These are phyloP conservation scores for Morpho deidamia DNA, from an alignment of 2,888 invertebrate genomes.

Conservation along the genomic window DNA sequence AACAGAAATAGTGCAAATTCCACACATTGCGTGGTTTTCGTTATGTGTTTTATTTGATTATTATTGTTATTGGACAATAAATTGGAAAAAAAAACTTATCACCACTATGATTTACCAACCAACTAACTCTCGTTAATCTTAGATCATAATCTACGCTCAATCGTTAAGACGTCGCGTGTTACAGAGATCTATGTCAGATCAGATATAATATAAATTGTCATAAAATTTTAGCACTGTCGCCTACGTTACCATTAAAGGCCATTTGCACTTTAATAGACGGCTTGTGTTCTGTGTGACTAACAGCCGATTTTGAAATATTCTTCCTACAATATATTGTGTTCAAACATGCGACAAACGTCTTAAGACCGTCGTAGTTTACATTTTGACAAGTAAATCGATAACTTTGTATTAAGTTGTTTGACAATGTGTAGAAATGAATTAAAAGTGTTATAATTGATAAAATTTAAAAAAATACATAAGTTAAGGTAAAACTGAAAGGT, in stretches of 20 bases:
- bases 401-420: too few species aligned
- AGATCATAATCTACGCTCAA: neutral
- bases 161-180: constrained; percentile 13
- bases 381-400: too few species aligned
- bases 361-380: neutral
- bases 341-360: constrained; percentile 2
- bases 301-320: constrained; percentile 32
- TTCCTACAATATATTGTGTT: constrained; percentile 20
- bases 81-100: too few species aligned
- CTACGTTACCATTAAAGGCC: constrained; percentile 33
- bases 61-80: too few species aligned
- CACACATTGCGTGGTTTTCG: too few species aligned
- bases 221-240: constrained; percentile 51
- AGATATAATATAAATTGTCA: constrained; percentile 31
- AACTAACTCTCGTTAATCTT: neutral
- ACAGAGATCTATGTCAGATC: constrained; percentile 23
- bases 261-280: constrained; percentile 24
- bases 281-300: constrained; percentile 30
- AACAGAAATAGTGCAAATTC: too few species aligned
- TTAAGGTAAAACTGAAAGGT: too few species aligned
- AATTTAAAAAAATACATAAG: too few species aligned
- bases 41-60: too few species aligned
- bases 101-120: too few species aligned
- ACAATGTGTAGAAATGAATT: too few species aligned
- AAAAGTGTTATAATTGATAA: too few species aligned